Percentiles rank a stretch among this genome's conserved stretches.
Evolutionary conservation across 2,888 invertebrate genomes (phyloP).

Genomic region (Chorisops tibialis): DNA sequence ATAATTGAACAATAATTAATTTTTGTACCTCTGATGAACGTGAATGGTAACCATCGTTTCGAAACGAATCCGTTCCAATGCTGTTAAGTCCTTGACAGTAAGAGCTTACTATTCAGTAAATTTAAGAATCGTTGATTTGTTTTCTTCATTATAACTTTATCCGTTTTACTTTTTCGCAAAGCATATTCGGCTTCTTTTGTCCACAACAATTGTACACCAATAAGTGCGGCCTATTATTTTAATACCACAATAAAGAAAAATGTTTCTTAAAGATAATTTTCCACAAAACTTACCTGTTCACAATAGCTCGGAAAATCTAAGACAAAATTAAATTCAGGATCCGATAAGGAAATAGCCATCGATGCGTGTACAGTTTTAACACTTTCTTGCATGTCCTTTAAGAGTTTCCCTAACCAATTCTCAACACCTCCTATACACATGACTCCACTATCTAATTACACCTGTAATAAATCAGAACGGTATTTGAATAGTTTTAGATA

Average conservation of each 20-base stretch:
- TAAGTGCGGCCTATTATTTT: constrained; percentile 64
- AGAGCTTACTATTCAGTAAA: constrained; percentile 72
- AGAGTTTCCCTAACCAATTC: constrained; percentile 72
- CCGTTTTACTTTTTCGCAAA: constrained; percentile 63
- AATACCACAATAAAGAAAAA: not conserved
- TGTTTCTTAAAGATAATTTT: not conserved
- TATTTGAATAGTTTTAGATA: too few relatives aligned
- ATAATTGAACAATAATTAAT: not conserved
- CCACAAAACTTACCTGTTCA: constrained; percentile 68
- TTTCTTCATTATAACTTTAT: constrained; percentile 72
- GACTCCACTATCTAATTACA: constrained; percentile 67
- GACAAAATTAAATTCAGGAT: constrained; percentile 73
- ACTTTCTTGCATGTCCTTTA: constrained; percentile 70
- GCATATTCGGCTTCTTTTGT: constrained; percentile 80
- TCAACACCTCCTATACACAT: constrained; percentile 79
- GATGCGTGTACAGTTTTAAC: constrained; percentile 69
- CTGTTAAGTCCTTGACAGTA: constrained; percentile 73
- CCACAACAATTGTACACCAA: constrained; percentile 84
- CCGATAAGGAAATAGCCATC: constrained; percentile 63
- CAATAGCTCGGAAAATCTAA: constrained; percentile 68
- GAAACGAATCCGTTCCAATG: constrained; percentile 71
- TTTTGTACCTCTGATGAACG: constrained; percentile 73
- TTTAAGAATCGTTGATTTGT: constrained; percentile 78
- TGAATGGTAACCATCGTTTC: constrained; percentile 91
- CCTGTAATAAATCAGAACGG: too few relatives aligned